phyloP scores from a whole-genome alignment of 2,888 invertebrate species.

The Cosmopolites sordidus region DNA sequence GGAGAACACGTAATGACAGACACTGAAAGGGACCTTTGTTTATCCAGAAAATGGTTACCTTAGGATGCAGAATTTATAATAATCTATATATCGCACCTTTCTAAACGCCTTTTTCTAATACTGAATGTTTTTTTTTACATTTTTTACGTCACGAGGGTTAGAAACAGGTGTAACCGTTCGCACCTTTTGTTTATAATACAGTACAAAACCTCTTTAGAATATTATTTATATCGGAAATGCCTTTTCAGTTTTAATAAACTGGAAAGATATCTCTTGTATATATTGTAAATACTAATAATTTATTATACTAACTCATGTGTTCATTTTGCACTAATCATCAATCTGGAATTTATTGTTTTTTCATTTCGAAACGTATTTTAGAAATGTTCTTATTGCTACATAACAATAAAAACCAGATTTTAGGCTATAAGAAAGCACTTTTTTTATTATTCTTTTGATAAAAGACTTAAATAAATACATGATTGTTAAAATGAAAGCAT shows the following conservation, averaged over 20 bases:
- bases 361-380: too few species aligned
- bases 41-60: constrained; percentile 29
- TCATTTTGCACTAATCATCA: constrained; percentile 8
- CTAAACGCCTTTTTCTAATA: constrained; percentile 7
- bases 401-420: constrained; percentile 16
- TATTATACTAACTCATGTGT: constrained; percentile 6
- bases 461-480: constrained; percentile 1
- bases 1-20: constrained; percentile 33
- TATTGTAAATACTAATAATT: constrained; percentile 16
- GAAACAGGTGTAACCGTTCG: too few species aligned
- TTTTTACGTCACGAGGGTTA: constrained; percentile 4
- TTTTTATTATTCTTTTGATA: constrained; percentile 3
- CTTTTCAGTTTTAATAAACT: neutral
- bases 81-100: constrained; percentile 2
- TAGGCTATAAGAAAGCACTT: constrained; percentile 12
- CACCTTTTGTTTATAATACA: constrained; percentile 15
- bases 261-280: neutral
- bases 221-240: neutral
- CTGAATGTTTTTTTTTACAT: constrained; percentile 19
- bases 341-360: constrained; percentile 19
- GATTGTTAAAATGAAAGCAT: neutral
- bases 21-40: constrained; percentile 28
- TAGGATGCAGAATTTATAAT: constrained; percentile 31
- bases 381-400: neutral
- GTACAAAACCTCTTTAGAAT: constrained; percentile 8